Evolutionary conservation across 1,140 invertebrate genomes (phyloP), one percentile per base, ranked within the genome.

Genomic region (Holcopasites calliopsidis): DNA sequence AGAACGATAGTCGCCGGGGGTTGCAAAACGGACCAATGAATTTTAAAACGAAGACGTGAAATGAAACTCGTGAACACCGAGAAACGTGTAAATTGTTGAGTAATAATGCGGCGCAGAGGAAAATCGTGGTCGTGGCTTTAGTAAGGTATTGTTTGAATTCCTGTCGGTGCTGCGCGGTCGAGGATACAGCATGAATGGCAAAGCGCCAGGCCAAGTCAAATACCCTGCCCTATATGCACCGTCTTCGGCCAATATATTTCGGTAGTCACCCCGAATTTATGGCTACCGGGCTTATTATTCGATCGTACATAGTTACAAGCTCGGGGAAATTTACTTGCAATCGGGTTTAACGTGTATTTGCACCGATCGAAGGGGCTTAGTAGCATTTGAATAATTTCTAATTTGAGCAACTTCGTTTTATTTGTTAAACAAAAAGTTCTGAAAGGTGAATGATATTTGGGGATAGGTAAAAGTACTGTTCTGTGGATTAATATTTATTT

Each of bases 101-200:
- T 55, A 73, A 55, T 73, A 38, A 23, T 26, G 33, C 8, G n/a
- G 13, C 26, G 11, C 4, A 18, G 42, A 64, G 70, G 57, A 58
- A 75, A 79, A 79, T 62, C 62, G 35, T 79, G 75, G 60, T 33
- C 44, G 58, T 60, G 57, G 57, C 58, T 70, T 47, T 33, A 23
- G 35, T 42, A n/a, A 69, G 50, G 66, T 80, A 80, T 84, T 84
- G 82, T 84, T 82, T 84, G 65, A 79, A 75, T 71, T 83, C 44
- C 70, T 79, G 68, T 70, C 65, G 60, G 65, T 71, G 49, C 40
- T 55, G 33, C 52, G 49, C 40, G 54, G 23, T 71, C 72, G 65
- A 75, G 64, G 44, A 62, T 75, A 60, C 62, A 69, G 54, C 71
- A 71, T 58, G 35, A 73, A 76, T 82, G 82, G 82, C 80, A 82